Evolutionary conservation across 2,888 invertebrate genomes (phyloP).

Genomic region (Nineta flava): DNA sequence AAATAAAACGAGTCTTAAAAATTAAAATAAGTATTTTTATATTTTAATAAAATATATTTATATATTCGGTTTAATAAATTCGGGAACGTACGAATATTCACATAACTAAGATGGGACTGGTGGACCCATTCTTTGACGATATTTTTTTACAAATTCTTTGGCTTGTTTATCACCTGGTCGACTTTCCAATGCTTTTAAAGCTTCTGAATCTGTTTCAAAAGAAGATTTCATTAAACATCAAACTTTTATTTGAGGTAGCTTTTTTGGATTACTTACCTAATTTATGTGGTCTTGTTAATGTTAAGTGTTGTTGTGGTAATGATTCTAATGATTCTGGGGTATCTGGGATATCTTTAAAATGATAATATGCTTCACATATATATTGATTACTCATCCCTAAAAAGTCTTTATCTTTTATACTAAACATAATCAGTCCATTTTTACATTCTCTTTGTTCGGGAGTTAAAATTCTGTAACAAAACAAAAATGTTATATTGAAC

Average conservation of each 20-base stretch:
- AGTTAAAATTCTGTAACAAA: constrained; percentile 42
- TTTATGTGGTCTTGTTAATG: constrained; percentile 45
- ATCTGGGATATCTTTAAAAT: constrained; percentile 58
- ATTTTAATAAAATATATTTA: too few relatives aligned
- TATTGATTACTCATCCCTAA: constrained; percentile 83
- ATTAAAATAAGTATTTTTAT: too few relatives aligned
- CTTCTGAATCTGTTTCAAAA: constrained; percentile 40
- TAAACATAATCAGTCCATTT: constrained; percentile 68
- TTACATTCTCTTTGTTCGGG: constrained; percentile 50
- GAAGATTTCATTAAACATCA: constrained; percentile 5
- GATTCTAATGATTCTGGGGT: constrained; percentile 40
- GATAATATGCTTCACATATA: constrained; percentile 84
- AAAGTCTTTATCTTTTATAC: constrained; percentile 92
- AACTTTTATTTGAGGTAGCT: background rate
- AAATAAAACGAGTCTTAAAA: too few relatives aligned
- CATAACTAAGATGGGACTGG: background rate
- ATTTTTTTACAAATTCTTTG: constrained; percentile 72
- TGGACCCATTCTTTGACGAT: constrained; percentile 41
- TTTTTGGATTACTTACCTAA: background rate
- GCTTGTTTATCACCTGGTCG: constrained; percentile 75
- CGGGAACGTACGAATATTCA: too few relatives aligned
- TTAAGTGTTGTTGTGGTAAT: constrained; percentile 57
- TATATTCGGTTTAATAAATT: too few relatives aligned
- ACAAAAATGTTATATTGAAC: constrained; percentile 4
- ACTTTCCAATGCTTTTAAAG: constrained; percentile 61